Conservation (phyloP, 2,888 invertebrate genomes). For the Phorcus lineatus region DNA sequence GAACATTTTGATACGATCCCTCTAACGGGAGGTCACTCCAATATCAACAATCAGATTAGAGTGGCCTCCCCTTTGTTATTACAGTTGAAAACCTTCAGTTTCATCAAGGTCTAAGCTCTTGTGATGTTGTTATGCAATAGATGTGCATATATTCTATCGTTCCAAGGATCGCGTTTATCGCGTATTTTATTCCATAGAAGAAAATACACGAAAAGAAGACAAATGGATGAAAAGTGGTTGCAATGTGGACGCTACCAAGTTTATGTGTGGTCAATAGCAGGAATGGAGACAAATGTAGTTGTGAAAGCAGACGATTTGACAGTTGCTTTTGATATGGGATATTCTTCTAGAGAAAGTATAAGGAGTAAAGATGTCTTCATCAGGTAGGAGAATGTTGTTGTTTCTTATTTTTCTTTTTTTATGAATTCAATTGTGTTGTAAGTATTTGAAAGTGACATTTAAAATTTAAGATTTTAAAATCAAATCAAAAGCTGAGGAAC, state of each 20-base stretch:
- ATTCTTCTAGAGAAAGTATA: conserved; percentile 49
- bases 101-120: neutral
- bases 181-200: neutral
- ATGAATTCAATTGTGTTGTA: too few relatives aligned
- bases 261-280: conserved; percentile 67
- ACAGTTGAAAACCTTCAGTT: neutral
- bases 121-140: neutral
- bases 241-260: conserved; percentile 53
- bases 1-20: too few relatives aligned
- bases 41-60: neutral
- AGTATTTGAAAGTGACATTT: too few relatives aligned
- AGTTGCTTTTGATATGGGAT: conserved; percentile 63
- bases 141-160: neutral
- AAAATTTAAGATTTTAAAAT: too few relatives aligned
- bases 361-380: conserved; percentile 57
- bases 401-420: too few relatives aligned
- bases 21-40: neutral
- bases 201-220: neutral
- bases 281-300: conserved; percentile 66
- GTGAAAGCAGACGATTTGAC: conserved; percentile 47
- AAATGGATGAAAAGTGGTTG: conserved; percentile 32
- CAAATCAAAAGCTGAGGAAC: too few relatives aligned
- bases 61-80: neutral
- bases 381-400: conserved; percentile 41
- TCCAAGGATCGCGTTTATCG: neutral